Percentiles rank a stretch among this genome's conserved stretches.
These are phyloP conservation scores for Zygothrica quintamaculata DNA, from an alignment of 2,888 invertebrate species.

Conservation along the genomic window DNA sequence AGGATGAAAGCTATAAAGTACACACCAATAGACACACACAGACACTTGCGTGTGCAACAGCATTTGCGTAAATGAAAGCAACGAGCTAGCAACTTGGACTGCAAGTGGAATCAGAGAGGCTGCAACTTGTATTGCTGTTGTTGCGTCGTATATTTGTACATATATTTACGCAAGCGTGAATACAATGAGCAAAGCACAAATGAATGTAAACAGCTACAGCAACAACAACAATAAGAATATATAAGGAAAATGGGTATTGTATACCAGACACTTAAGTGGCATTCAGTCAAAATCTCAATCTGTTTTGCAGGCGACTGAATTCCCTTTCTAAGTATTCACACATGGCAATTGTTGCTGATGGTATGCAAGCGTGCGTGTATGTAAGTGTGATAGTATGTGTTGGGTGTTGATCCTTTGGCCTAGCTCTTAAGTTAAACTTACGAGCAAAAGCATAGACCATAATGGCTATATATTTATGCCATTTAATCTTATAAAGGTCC, in stretches of 20 bases:
- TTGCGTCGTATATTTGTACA: conserved; percentile 41
- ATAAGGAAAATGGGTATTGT: conserved; percentile 29
- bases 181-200: conserved; percentile 47
- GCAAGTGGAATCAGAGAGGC: conserved; percentile 11
- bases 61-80: conserved; percentile 20
- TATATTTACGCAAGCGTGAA: conserved; percentile 50
- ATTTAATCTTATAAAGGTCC: conserved; percentile 32
- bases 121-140: conserved; percentile 28
- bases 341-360: conserved; percentile 7
- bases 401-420: background rate
- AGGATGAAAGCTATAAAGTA: conserved; percentile 64
- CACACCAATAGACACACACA: conserved; percentile 20
- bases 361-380: too few relatives aligned
- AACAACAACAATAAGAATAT: background rate
- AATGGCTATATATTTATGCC: conserved; percentile 48
- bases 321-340: conserved; percentile 50
- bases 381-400: too few relatives aligned
- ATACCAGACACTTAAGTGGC: conserved; percentile 64
- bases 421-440: conserved; percentile 36
- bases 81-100: conserved; percentile 18
- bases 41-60: conserved; percentile 22
- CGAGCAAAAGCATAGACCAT: conserved; percentile 8
- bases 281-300: conserved; percentile 70
- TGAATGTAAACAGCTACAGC: conserved; percentile 46
- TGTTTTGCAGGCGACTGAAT: conserved; percentile 74